Percentiles rank a stretch among this genome's conserved stretches.
phyloP scores from a whole-genome alignment of 2,888 invertebrate genomes.

The Dendrolimus pini region DNA sequence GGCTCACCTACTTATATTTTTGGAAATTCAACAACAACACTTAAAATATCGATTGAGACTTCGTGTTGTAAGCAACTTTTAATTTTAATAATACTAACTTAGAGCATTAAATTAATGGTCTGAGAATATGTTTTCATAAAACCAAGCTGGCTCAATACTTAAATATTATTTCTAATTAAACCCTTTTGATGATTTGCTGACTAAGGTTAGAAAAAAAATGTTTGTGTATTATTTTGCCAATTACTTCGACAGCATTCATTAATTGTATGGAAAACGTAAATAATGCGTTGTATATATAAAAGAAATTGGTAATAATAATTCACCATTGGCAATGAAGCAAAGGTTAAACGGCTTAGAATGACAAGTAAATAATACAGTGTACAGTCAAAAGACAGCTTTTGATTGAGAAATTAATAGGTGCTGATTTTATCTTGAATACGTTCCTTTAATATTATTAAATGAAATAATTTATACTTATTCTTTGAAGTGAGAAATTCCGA shows the following conservation, averaged over 20 bases:
- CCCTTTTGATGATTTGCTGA: background rate
- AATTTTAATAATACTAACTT: too few relatives aligned
- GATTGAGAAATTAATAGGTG: conserved; percentile 19
- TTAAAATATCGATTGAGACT: too few relatives aligned
- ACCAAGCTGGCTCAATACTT: too few relatives aligned
- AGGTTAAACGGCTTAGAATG: conserved; percentile 20
- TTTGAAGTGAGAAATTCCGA: conserved; percentile 68
- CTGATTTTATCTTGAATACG: conserved; percentile 2
- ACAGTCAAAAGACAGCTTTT: conserved; percentile 10
- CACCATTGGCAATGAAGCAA: conserved; percentile 29
- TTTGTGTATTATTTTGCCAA: background rate
- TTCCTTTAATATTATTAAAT: background rate
- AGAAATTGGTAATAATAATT: conserved; percentile 7
- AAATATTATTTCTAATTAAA: background rate
- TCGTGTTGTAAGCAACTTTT: too few relatives aligned
- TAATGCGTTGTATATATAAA: conserved; percentile 12
- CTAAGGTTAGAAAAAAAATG: background rate
- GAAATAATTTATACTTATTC: conserved; percentile 50
- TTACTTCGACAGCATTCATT: background rate
- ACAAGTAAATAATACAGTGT: conserved; percentile 13
- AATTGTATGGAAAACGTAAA: conserved; percentile 6
- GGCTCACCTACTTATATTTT: too few relatives aligned
- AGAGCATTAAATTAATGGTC: too few relatives aligned
- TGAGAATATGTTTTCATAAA: too few relatives aligned
- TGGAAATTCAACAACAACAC: too few relatives aligned